Base-by-base conservation (phyloP, 2,113 vertebrate genomes). In the Lampris megalopsis region DNA sequence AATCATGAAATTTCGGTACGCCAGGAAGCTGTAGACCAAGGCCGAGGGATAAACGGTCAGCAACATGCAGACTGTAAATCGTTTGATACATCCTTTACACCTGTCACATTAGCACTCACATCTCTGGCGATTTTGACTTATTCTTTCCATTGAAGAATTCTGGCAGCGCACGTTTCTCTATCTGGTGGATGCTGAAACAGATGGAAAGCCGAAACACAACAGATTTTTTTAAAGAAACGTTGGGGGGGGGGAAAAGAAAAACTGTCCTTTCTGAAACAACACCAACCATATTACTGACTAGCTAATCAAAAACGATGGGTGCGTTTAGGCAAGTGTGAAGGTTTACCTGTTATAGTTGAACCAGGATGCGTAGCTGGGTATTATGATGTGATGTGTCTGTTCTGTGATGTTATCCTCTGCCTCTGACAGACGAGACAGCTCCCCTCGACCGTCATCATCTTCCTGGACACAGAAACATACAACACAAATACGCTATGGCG, bases 91-190 rank as follows among this genome's bases (percentile, higher is more conserved):
- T 13, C 1, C 36, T 36, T 1, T 0, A 0, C 37, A 4, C 64
- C 43, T 68, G 36, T 9, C 6, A 48, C 13, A 59, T 43, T n/a
- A 6, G 5, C 38, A 94, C 97, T 97, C 80, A 99, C 98, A 98
- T 98, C 92, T 99, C 98, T 70, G 97, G 96, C 41, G 97, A 96
- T 93, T 99, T 99, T 47, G 98, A 99, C 84, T 99, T 99, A 90
- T 99, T 99, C 76, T 98, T 98, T 0, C 96, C 97, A 1, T 97
- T 98, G 91, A 99, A 99, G 91, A 99, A 99, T 45, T 99, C 98
- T 0, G 97, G 98, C 65, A 99, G 93, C 0, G 97, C 96, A 0
- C 98, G 96, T 0, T 97, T 97, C 62, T 99, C 98, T 7, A 98
- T 99, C 4, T 96, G 94, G 0, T 99, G 98, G 88, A 97, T 96